Conservation (phyloP, 2,797 vertebrate genomes). For the Cuniculus paca region DNA sequence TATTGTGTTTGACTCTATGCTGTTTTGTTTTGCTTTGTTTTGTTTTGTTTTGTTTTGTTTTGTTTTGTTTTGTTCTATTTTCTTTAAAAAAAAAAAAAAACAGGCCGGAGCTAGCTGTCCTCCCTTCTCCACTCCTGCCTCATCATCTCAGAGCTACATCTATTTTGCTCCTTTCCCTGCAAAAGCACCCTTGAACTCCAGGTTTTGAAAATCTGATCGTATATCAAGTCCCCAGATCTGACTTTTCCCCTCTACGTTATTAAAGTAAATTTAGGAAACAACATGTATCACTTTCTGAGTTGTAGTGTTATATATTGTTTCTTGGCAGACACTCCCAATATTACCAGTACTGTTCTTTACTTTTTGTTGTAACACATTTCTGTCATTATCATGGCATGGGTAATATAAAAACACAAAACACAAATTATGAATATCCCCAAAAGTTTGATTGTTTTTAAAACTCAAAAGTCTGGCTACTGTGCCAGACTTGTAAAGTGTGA, state of each 20-base stretch:
- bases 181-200: background rate
- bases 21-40: too few species aligned
- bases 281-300: background rate
- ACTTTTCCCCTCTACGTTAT: background rate
- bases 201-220: background rate
- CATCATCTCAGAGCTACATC: fast-evolving
- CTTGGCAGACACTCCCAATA: background rate
- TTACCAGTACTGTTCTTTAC: background rate
- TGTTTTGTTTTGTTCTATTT: too few species aligned
- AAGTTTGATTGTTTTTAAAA: background rate
- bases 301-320: background rate
- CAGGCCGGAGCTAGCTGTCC: fast-evolving
- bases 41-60: too few species aligned
- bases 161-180: background rate
- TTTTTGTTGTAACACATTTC: background rate
- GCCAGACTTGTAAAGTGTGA: too few species aligned
- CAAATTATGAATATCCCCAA: background rate
- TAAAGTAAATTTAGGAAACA: background rate
- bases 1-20: too few species aligned
- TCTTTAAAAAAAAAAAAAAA: too few species aligned
- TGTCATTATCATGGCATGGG: background rate
- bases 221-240: background rate
- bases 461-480: background rate
- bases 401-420: background rate
- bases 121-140: background rate